These are phyloP conservation scores for Zoanthus sansibaricus DNA, from an alignment of 92 coral and sea anemone species.

Conservation along the genomic window DNA sequence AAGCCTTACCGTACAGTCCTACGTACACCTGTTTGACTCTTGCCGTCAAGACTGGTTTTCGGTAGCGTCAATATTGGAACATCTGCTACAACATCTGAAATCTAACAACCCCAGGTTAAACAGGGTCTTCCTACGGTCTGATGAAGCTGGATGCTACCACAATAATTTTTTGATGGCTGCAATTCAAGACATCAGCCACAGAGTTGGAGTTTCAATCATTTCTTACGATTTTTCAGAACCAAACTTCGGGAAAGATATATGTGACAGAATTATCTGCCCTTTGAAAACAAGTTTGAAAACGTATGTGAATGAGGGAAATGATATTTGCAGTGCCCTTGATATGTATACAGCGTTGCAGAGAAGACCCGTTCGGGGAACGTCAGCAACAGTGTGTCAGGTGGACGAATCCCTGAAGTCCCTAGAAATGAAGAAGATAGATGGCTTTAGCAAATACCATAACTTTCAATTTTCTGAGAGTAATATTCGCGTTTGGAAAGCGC, in stretches of 20 bases:
- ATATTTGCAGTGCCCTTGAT: constrained; percentile 56
- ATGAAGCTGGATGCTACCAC: constrained; percentile 72
- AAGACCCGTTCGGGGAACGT: constrained; percentile 42
- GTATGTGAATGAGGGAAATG: constrained; percentile 62
- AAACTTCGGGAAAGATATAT: constrained; percentile 59
- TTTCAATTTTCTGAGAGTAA: constrained; percentile 36
- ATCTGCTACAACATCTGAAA: constrained; percentile 1
- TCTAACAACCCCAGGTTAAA: constrained; percentile 43
- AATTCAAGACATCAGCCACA: constrained; percentile 44
- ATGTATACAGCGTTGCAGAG: constrained; percentile 60
- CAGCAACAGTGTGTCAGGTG: constrained; percentile 50
- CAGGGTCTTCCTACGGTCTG: constrained; percentile 52
- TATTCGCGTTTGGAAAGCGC: constrained; percentile 55
- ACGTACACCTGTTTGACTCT: constrained; percentile 26
- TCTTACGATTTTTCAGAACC: constrained; percentile 62
- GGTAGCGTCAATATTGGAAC: constrained; percentile 34
- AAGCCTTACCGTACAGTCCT: constrained; percentile 14
- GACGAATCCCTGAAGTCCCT: constrained; percentile 24
- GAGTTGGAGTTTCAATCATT: constrained; percentile 38
- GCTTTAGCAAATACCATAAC: constrained; percentile 60
- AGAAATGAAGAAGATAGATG: constrained; percentile 54
- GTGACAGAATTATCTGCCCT: constrained; percentile 58
- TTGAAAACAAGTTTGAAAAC: constrained; percentile 38
- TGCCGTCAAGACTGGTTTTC: constrained; percentile 38
- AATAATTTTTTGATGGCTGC: constrained; percentile 49